Base-by-base conservation (phyloP, 2,113 vertebrate genomes). In the Quiscalus mexicanus region DNA sequence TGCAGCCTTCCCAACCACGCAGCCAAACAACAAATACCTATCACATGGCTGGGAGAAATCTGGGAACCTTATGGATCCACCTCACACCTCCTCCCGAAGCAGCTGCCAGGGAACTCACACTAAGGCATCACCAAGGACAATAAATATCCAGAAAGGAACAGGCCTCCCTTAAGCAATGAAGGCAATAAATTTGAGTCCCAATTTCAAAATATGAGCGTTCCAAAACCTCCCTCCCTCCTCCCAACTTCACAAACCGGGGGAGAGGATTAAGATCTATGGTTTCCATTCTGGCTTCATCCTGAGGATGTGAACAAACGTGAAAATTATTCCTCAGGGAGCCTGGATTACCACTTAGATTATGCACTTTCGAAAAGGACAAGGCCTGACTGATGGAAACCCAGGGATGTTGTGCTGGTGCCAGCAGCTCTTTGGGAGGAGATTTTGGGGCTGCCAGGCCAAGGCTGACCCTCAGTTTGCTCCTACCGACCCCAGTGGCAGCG, bases 71-170 rank as follows among this genome's bases (percentile, higher is more conserved):
- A 11, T 28, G 58, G 95, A 73, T 79, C 30, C 79, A 45, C 70
- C 89, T 89, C 71, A 56, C 63, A 73, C 44, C 81, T 63, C 33
- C 89, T 71, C 92, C 20, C 50, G 33, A 21, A 8, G 44, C 70
- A 79, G 83, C 83, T 85, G 67, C 87, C 84, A 42, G 64, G 56
- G 53, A 73, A 15, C 65, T 86, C 87, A 67, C 56, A 30, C 12
- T 2, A 10, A 78, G n/a, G 39, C n/a, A n/a, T 49, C 76, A 53
- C 63, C 59, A 31, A 28, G 64, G 44, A 47, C 71, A 63, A 44
- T 39, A 63, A 79, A 76, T 42, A 76, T 2, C 71, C 42, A 21
- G 63, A 59, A 53, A 58, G 47, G 77, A 79, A 21, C 2, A 58
- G 17, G 37, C 20, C 45, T 78, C 60, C 73, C 50, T 74, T 52